phyloP scores from a whole-genome alignment of 2,113 vertebrate species.

The Nibea coibor region DNA sequence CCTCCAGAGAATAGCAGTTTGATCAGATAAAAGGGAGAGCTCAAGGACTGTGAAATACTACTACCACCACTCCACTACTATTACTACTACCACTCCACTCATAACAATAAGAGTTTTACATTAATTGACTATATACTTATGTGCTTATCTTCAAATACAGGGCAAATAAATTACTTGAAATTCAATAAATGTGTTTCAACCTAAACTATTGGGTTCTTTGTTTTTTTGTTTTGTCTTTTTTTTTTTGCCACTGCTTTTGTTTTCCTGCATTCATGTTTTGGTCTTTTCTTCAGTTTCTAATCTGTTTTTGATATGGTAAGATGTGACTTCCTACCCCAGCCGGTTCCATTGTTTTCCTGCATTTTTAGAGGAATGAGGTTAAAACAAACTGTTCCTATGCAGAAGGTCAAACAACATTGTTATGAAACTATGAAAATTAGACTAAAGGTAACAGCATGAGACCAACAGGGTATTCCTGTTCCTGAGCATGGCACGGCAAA shows the following conservation, averaged over 20 bases:
- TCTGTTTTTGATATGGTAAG: constrained; percentile 82
- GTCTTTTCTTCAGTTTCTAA: constrained; percentile 81
- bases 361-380: constrained; percentile 83
- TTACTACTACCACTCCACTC: not conserved
- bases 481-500: constrained; percentile 64
- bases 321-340: constrained; percentile 82
- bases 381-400: constrained; percentile 85
- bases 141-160: not conserved
- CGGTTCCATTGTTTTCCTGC: constrained; percentile 80
- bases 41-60: constrained; percentile 8
- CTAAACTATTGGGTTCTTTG: not conserved
- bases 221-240: constrained; percentile 49
- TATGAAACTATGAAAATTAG: constrained; percentile 75
- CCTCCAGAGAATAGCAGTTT: constrained; percentile 58
- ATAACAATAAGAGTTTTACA: not conserved
- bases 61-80: not conserved
- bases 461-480: constrained; percentile 72
- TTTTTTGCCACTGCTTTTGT: constrained; percentile 59
- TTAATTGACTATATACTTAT: too few species aligned
- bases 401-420: constrained; percentile 87
- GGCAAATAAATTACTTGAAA: not conserved
- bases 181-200: not conserved
- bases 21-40: constrained; percentile 68
- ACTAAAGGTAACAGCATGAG: constrained; percentile 77
- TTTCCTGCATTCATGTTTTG: constrained; percentile 69